Evolutionary conservation across 1,140 invertebrate species (phyloP).

Genomic region (Drosophila athabasca): DNA sequence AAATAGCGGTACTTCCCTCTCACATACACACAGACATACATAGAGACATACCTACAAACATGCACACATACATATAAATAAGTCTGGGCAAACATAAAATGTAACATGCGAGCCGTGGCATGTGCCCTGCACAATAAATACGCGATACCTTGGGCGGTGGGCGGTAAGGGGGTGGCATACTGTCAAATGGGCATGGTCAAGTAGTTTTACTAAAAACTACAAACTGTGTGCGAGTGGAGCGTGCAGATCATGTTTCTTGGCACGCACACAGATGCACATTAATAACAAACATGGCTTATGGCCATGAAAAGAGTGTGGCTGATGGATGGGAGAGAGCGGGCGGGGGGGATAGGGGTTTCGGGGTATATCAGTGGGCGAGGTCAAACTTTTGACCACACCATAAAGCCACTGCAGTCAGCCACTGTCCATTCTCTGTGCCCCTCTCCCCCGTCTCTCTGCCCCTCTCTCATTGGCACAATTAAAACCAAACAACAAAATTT

Average conservation of each 20-base stretch:
- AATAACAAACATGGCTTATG: conserved; percentile 69
- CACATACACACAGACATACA: conserved; percentile 22
- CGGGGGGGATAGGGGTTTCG: not conserved
- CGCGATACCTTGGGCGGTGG: conserved; percentile 35
- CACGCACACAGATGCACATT: conserved; percentile 56
- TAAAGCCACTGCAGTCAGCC: conserved; percentile 32
- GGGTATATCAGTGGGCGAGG: not conserved
- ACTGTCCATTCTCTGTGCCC: not conserved
- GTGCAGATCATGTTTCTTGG: conserved; percentile 53
- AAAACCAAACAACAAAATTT: conserved; percentile 61
- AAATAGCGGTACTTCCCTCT: conserved; percentile 37
- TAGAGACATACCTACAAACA: not conserved
- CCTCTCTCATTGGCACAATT: conserved; percentile 59
- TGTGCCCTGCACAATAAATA: conserved; percentile 76
- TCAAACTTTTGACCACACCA: conserved; percentile 36
- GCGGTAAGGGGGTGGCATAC: conserved; percentile 18
- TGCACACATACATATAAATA: conserved; percentile 39
- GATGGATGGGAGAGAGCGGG: not conserved
- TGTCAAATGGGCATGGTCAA: conserved; percentile 69
- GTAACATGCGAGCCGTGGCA: conserved; percentile 63
- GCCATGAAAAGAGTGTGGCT: conserved; percentile 43
- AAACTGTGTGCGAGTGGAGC: not conserved
- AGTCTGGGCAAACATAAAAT: conserved; percentile 67
- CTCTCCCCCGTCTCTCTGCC: not conserved
- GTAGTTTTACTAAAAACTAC: conserved; percentile 69